Percentiles rank a stretch among this genome's conserved stretches.
Evolutionary conservation across 1,140 invertebrate genomes (phyloP).

Genomic region (Maniola jurtina): DNA sequence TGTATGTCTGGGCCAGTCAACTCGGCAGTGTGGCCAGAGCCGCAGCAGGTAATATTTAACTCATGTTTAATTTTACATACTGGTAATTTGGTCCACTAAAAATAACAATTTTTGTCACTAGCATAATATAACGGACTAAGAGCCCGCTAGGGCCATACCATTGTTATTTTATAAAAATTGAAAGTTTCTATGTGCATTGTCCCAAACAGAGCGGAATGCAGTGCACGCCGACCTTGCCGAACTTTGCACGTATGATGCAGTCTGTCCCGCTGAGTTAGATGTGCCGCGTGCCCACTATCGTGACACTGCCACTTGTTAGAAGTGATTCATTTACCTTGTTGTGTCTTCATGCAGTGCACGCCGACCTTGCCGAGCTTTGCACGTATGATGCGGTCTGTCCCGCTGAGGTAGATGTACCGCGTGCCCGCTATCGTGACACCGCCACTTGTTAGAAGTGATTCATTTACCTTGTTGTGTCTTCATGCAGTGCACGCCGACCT

Average conservation of each 20-base stretch:
- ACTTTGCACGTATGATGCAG: constrained; percentile 93
- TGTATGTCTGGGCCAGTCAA: constrained; percentile 13
- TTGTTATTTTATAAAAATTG: too few species aligned
- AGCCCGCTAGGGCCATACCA: too few species aligned
- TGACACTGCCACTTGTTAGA: constrained; percentile 91
- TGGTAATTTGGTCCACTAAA: background rate
- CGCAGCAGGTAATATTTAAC: background rate
- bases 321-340: constrained; percentile 84
- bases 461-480: constrained; percentile 91
- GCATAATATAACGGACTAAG: too few species aligned
- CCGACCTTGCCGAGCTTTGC: constrained; percentile 94
- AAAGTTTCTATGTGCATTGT: too few species aligned
- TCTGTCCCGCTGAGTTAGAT: constrained; percentile 96
- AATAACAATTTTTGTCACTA: too few species aligned
- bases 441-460: constrained; percentile 85
- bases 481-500: constrained; percentile 95
- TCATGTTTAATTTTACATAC: background rate
- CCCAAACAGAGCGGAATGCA: too few species aligned
- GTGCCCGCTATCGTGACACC: constrained; percentile 93
- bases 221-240: constrained; percentile 93
- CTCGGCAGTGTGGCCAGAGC: constrained; percentile 19
- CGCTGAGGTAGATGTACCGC: constrained; percentile 95
- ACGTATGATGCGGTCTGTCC: constrained; percentile 93
- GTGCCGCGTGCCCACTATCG: constrained; percentile 93
- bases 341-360: constrained; percentile 96